Evolutionary conservation across 2,888 invertebrate species (phyloP).

Genomic region (Esperia sulphurella): DNA sequence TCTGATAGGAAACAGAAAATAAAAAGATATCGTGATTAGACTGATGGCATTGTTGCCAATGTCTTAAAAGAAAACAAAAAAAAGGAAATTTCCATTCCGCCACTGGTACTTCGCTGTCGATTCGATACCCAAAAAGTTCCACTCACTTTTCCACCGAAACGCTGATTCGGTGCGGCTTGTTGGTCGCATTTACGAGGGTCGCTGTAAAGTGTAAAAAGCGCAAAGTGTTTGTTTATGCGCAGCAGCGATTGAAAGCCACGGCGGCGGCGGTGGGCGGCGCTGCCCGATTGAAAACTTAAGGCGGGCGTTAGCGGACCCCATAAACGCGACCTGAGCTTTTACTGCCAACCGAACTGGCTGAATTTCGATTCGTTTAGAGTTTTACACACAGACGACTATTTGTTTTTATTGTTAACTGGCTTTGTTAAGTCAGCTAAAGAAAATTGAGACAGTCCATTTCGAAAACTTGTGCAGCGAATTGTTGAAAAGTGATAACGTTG

Average conservation of each 20-base stretch:
- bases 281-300: slow-evolving; percentile 6
- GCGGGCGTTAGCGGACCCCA: slow-evolving; percentile 31
- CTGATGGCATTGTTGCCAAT: too few relatives aligned
- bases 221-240: slow-evolving; percentile 74
- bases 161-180: slow-evolving; percentile 69
- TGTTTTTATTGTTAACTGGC: slow-evolving; percentile 13
- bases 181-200: slow-evolving; percentile 68
- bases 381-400: slow-evolving; percentile 11
- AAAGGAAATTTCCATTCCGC: too few relatives aligned
- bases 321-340: slow-evolving; percentile 55
- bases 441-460: neutral
- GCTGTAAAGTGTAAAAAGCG: slow-evolving; percentile 73
- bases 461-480: too few relatives aligned
- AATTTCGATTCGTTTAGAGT: slow-evolving; percentile 16
- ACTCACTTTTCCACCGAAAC: slow-evolving; percentile 26
- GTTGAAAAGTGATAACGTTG: too few relatives aligned
- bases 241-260: slow-evolving; percentile 37
- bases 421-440: slow-evolving; percentile 1
- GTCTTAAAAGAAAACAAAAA: too few relatives aligned
- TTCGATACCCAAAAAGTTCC: slow-evolving; percentile 4
- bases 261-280: slow-evolving; percentile 36
- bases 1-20: too few relatives aligned
- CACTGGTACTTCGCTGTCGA: too few relatives aligned
- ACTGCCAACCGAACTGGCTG: slow-evolving; percentile 33
- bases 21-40: too few relatives aligned